phyloP scores from a whole-genome alignment of 1,140 invertebrate genomes.

The Drosophila punjabiensis region DNA sequence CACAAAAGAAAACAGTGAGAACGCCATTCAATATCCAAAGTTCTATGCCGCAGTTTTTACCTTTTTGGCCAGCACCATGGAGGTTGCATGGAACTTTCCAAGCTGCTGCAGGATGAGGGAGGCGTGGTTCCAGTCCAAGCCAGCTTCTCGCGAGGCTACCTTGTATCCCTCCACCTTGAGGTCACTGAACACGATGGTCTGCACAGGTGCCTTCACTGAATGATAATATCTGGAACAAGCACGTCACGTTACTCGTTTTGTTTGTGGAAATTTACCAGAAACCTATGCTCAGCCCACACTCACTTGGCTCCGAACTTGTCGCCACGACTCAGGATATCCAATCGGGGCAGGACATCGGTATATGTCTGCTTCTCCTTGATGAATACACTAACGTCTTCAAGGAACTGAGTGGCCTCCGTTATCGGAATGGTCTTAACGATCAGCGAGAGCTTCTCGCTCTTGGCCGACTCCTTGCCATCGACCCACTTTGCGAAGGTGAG shows the following conservation, averaged over 20 bases:
- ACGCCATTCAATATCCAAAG: no score
- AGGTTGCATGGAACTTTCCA: slow-evolving; percentile 79
- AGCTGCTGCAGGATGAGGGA: slow-evolving; percentile 69
- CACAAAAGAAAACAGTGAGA: background rate
- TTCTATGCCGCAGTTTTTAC: slow-evolving; percentile 11
- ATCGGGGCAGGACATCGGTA: slow-evolving; percentile 66
- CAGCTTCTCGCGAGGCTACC: slow-evolving; percentile 67
- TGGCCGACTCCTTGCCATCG: slow-evolving; percentile 26
- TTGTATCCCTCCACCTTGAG: slow-evolving; percentile 69
- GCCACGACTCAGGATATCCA: slow-evolving; percentile 63
- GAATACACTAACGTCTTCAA: slow-evolving; percentile 75
- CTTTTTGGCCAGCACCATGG: slow-evolving; percentile 77
- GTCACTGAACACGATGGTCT: slow-evolving; percentile 81
- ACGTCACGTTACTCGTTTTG: background rate
- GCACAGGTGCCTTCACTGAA: slow-evolving; percentile 69
- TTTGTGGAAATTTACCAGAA: background rate
- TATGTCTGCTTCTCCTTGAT: slow-evolving; percentile 80
- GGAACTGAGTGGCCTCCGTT: slow-evolving; percentile 62
- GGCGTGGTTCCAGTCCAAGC: slow-evolving; percentile 74
- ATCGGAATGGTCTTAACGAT: slow-evolving; percentile 82
- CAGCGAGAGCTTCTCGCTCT: slow-evolving; percentile 56
- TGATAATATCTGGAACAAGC: slow-evolving; percentile 85
- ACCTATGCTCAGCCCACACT: slow-evolving; percentile 4
- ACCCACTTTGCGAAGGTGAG: slow-evolving; percentile 57
- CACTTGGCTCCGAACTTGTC: slow-evolving; percentile 72